These are phyloP conservation scores for Oasisia sp. DNA, from an alignment of 2,888 invertebrate genomes.

Conservation along the genomic window DNA sequence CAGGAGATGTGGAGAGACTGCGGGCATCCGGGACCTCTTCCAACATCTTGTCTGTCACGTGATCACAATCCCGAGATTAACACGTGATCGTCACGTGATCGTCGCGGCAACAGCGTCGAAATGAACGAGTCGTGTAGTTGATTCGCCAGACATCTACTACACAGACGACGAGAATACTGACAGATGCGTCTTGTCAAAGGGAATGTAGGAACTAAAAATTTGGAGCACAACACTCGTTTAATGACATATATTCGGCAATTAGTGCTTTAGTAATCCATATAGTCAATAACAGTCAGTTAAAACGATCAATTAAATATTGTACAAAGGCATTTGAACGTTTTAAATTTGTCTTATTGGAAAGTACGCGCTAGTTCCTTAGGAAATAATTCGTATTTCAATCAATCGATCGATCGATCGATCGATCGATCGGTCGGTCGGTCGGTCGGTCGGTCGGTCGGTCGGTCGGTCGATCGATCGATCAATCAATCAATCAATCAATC, in stretches of 20 bases:
- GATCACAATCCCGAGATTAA: neutral
- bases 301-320: neutral
- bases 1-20: constrained; percentile 7
- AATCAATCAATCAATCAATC: too few relatives aligned
- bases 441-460: too few relatives aligned
- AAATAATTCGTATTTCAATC: neutral
- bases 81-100: neutral
- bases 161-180: neutral
- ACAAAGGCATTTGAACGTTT: neutral
- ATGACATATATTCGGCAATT: neutral
- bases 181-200: neutral
- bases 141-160: neutral
- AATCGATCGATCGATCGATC: too few relatives aligned
- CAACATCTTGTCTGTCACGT: neutral
- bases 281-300: neutral
- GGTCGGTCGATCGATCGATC: too few relatives aligned
- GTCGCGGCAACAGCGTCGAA: neutral
- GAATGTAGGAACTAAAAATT: neutral
- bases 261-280: neutral
- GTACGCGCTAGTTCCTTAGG: neutral
- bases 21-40: neutral
- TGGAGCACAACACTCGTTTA: neutral
- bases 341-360: too few relatives aligned
- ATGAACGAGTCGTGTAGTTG: neutral
- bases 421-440: too few relatives aligned